These are phyloP conservation scores for Lipophrys pholis DNA, from an alignment of 2,113 vertebrate species.

Conservation along the genomic window DNA sequence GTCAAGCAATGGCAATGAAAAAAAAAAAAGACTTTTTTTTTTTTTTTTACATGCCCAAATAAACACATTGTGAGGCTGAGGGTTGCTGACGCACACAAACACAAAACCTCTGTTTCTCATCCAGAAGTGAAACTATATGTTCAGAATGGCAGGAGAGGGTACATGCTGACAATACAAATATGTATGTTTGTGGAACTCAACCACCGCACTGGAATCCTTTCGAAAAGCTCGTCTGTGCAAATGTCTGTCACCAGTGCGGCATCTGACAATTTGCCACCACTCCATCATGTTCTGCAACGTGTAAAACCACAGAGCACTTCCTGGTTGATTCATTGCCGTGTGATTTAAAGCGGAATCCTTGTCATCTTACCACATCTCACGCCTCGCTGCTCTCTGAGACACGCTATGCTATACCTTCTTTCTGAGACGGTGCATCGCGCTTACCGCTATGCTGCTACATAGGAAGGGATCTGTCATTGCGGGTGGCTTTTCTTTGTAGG, in stretches of 20 bases:
- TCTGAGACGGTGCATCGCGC: slow-evolving; percentile 2
- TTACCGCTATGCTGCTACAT: background rate
- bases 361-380: slow-evolving; percentile 2
- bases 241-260: background rate
- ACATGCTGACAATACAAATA: background rate
- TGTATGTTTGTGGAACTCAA: background rate
- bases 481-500: slow-evolving; percentile 17
- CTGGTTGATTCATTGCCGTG: background rate
- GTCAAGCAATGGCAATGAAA: background rate
- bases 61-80: background rate
- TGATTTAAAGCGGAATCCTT: background rate
- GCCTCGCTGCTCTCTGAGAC: background rate
- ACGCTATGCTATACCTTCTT: slow-evolving; percentile 8
- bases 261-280: slow-evolving; percentile 1
- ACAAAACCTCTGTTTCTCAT: background rate
- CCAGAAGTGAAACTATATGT: background rate
- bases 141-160: background rate
- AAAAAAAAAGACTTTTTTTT: background rate
- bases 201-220: too few relatives aligned
- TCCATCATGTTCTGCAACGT: background rate
- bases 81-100: background rate
- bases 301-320: slow-evolving; percentile 39
- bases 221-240: background rate
- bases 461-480: slow-evolving; percentile 11
- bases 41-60: background rate